Evolutionary conservation across 1,140 invertebrate genomes (phyloP), one percentile per base, ranked within the genome.

Genomic region (Papilio machaon): DNA sequence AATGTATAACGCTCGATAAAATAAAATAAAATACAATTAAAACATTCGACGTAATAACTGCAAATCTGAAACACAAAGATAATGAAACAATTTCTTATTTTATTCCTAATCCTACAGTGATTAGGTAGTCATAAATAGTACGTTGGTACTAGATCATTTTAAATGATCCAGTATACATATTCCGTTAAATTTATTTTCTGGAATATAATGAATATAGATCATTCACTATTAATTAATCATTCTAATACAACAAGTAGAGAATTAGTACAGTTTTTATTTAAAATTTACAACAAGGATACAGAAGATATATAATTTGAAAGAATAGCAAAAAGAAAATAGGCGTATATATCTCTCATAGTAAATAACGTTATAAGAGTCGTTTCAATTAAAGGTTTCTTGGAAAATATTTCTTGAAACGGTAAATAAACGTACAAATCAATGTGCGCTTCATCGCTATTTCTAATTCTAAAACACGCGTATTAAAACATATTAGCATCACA

Each of bases 11-110:
- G 38, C n/a, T 47, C 43, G 9, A 19, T 74, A 19, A 74, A 49
- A 15, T 47, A 19, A 47, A 47, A 19, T 74, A 74, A 19, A 47
- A n/a, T 46, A 52, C 43, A 75, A 8, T 75, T n/a, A 75, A 47
- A 52, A 30, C 23, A 76, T 60, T 54, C 76, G 54, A 60, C 58
- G 76, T 60, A 78, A 60, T 38, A 77, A 30, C 47, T 2, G 52
- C 76, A 60, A 6, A 78, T 78, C 76, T 78, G 76, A 78, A 78
- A 78, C 76, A 78, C 76, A 78, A 78, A 78, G 13, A 78, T 43
- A 78, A 78, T 78, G 76, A 60, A 78, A 64, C 47, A 76, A 76
- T 54, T 23, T 75, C 43, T 13, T 54, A 54, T 54, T 76, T 76
- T 49, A 76, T 76, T 76, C 30, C 47, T 76, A 54, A 2, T 43